Base-by-base conservation (phyloP, 2,888 invertebrate species). In the Syrista parreyssii region DNA sequence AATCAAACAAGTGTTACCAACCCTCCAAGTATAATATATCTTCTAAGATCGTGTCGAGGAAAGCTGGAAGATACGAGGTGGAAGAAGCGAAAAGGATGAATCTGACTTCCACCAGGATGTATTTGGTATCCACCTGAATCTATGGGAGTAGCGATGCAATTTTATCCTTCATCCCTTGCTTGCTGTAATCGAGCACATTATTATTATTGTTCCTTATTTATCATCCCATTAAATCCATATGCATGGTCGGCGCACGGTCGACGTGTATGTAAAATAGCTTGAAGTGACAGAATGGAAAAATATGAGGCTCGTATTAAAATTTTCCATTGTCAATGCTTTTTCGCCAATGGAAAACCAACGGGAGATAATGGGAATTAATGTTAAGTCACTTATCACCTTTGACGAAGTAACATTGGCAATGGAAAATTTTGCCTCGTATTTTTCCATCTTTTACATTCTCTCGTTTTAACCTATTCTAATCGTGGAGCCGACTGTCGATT, bases 1-100 rank as follows among this genome's bases (percentile, higher is more conserved):
- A 89, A 89, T 89, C 89, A 88, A 88, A 89, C 89, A 89, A 89
- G 88, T 89, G 89, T 88, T 88, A 86, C 88, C 86, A 88, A 86
- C 86, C 87, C 84, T 84, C 79, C 78, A 83, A 81, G 83, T 82
- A 85, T 88, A 86, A 89, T 89, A 89, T 87, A 88, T 89, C 88
- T 87, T 85, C 83, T 79, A 81, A 84, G 83, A 83, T 86, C 84
- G 83, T 35, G 32, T 30, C 15, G 35, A 31, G 40, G 55, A 23
- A 30, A 30, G 68, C 36, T 23, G 68, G 75, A 31, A 31, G 35
- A 33, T 11, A 6, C 68, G 74, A 33, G 32, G 1, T 32, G 11
- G 35, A 34, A 23, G 30, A 34, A 74, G 33, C 36, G 74, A 74
- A 30, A 33, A 55, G 55, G 55, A 55, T 55, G 55, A 55, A 9